These are phyloP conservation scores for Torymus tubicola DNA, from an alignment of 2,888 invertebrate species.

Conservation along the genomic window DNA sequence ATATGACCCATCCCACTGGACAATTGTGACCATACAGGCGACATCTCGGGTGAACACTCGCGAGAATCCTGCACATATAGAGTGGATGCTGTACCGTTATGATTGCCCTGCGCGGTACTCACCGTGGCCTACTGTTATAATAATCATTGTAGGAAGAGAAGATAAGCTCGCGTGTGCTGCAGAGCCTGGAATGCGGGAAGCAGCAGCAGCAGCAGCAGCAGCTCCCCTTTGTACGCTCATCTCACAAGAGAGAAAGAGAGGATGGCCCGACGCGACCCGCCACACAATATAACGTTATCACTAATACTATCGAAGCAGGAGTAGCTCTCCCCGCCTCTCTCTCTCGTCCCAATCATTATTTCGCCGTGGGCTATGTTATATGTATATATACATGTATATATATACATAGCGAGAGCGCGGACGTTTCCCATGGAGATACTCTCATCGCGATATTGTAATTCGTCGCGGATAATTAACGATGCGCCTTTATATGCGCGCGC, in stretches of 20 bases:
- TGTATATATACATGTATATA: too few species aligned
- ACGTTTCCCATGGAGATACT: slow-evolving; percentile 45
- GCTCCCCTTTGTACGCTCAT: slow-evolving; percentile 20
- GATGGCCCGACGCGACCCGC: slow-evolving; percentile 58
- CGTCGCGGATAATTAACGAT: slow-evolving; percentile 55
- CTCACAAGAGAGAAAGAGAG: slow-evolving; percentile 47
- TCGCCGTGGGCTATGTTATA: slow-evolving; percentile 13
- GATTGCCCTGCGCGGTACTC: slow-evolving; percentile 63
- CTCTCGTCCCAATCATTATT: slow-evolving; percentile 59
- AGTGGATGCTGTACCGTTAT: slow-evolving; percentile 74
- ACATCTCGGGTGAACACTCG: slow-evolving; percentile 25
- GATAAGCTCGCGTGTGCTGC: slow-evolving; percentile 57
- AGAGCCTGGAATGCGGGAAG: slow-evolving; percentile 47
- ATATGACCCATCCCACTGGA: background rate
- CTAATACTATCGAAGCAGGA: slow-evolving; percentile 46
- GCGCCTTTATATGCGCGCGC: slow-evolving; percentile 31
- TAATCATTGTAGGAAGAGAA: slow-evolving; percentile 69
- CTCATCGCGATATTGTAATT: slow-evolving; percentile 51
- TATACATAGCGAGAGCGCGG: background rate
- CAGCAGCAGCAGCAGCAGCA: background rate
- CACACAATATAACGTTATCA: slow-evolving; percentile 58
- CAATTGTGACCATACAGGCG: slow-evolving; percentile 2
- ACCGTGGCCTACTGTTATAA: slow-evolving; percentile 69
- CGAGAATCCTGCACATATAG: slow-evolving; percentile 59
- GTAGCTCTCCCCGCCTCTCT: too few species aligned